Evolutionary conservation across 1,140 invertebrate species (phyloP), one percentile per base, ranked within the genome.

Genomic region (Ceratina japonica): DNA sequence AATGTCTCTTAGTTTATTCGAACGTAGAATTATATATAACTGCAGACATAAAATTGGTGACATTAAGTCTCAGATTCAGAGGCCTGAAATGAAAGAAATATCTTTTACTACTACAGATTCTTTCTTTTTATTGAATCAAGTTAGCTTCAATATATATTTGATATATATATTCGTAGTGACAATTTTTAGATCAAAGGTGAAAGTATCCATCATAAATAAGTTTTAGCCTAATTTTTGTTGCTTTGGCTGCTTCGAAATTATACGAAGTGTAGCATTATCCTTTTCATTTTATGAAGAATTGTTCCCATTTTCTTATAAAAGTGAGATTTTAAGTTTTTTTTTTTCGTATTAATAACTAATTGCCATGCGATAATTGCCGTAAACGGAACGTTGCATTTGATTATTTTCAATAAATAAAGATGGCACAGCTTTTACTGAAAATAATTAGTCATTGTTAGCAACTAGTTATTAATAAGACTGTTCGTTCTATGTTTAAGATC

Each of bases 61-160:
- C 85, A 88, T 90, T 90, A 92, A 87, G 90, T 92, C 80, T 92
- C 91, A 75, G 91, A 86, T 86, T 92, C 91, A 64, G 91, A 92
- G 73, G 90, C 91, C 91, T 92, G 87, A 80, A 91, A 91, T 87
- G 59, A 89, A 88, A 84, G 75, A 88, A 84, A 85, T 84, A 84
- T 84, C 37, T 75, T 85, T 85, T 85, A 79, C 83, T 84, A 84
- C 61, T 76, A 84, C 75, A 81, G 65, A 68, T 56, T 78, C 58
- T 78, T 75, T 74, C 27, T 78, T 56, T 85, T 85, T 85, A 85
- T 85, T 85, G 71, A 58, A 70, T 84, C 79, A 71, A 61, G 70
- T 63, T 83, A 73, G 68, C 81, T 66, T 71, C 75, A 76, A 78
- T 79, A 79, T 83, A 80, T 44, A 44, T 44, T 44, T 44, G 3